Conservation (phyloP, 1,140 invertebrate genomes). For the Lepidurus couesii region DNA sequence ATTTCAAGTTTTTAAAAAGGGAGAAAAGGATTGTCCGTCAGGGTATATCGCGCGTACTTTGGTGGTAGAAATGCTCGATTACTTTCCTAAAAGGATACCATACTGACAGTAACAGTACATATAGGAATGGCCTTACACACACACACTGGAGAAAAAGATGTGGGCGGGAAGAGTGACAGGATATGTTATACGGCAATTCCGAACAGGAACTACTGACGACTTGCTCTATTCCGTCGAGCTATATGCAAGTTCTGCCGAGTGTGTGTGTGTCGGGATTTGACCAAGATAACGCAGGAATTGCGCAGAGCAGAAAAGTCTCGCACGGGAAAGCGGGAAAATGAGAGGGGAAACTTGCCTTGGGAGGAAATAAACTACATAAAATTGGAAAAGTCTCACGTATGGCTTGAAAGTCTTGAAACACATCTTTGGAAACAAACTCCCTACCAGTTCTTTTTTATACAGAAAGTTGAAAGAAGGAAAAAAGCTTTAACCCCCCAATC, state of each 20-base stretch:
- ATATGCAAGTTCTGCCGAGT: background rate
- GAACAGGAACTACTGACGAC: constrained; percentile 17
- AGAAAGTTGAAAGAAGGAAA: no score
- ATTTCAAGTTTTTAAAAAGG: background rate
- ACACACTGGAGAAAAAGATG: no score
- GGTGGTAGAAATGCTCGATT: background rate
- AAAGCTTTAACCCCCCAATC: no score
- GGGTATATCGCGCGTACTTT: background rate
- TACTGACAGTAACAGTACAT: background rate
- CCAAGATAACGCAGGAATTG: background rate
- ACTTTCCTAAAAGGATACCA: background rate
- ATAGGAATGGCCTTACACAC: background rate
- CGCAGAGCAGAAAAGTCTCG: background rate
- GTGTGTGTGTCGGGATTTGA: background rate
- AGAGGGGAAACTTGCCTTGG: background rate
- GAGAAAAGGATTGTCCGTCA: background rate
- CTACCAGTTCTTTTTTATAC: no score
- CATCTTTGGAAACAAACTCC: no score
- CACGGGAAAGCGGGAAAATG: background rate
- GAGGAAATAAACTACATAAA: background rate
- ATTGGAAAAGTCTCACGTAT: no score
- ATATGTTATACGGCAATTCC: background rate
- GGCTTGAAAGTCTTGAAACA: no score
- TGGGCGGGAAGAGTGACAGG: background rate
- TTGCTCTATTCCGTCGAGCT: background rate